Evolutionary conservation across 2,113 vertebrate species (phyloP), one percentile per base, ranked within the genome.

Genomic region (Etheostoma cragini): DNA sequence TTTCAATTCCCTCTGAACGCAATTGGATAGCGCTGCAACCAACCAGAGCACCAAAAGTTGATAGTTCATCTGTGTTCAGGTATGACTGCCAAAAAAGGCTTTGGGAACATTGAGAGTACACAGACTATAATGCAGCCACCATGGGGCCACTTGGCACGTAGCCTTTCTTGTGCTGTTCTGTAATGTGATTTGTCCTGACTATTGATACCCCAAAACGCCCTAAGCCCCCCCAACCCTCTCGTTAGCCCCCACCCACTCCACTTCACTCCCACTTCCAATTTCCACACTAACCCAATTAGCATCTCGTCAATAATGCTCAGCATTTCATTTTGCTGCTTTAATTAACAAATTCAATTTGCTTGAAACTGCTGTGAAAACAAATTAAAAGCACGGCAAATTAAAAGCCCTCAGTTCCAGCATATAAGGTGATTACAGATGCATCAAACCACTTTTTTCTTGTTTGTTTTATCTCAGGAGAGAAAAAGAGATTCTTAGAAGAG

Each of bases 321-420:
- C 96, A 98, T 98, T 99, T 99, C 97, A 99, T 98, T 99, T 99
- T 98, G 96, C 96, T 93, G 97, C 96, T 98, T 98, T 99, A 98
- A 99, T 98, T 99, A 99, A 98, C 97, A 99, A 98, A 99, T 99
- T 98, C 95, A 98, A 98, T 98, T 98, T 99, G 96, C 96, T 97
- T 92, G 95, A 98, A 93, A 91, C 96, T 68, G 79, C 97, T 99
- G 97, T 98, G 97, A 99, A 99, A 99, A 98, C 97, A 99, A 98
- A 98, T 99, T 98, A 98, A 98, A 98, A 97, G 96, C 96, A 95
- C 71, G 92, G 96, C 94, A 96, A 95, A 97, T 96, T 96, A 94
- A 96, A 96, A 96, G 94, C 92, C 94, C 94, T 94, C 89, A 91
- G 95, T 95, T 95, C 93, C 92, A 94, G 91, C 89, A 95, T 95